Evolutionary conservation across 2,888 invertebrate species (phyloP), one percentile per base, ranked within the genome.

Genomic region (Neelides folsomi): DNA sequence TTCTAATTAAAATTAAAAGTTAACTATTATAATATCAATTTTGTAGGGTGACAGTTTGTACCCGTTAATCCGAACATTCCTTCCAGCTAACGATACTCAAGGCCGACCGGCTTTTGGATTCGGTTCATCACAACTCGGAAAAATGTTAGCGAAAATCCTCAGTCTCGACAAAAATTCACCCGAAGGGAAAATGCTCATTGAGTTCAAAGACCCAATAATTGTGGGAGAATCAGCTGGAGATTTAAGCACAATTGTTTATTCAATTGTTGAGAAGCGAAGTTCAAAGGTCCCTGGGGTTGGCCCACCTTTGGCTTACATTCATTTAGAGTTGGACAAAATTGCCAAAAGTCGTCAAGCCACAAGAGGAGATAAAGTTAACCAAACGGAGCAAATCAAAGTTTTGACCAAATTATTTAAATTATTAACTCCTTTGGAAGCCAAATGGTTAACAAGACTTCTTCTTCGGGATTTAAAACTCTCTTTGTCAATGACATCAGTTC

Each of bases 1-100:
- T n/a, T n/a, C n/a, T n/a, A n/a, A n/a, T n/a, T n/a, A n/a, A n/a
- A n/a, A n/a, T n/a, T n/a, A n/a, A n/a, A n/a, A n/a, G n/a, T n/a
- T 13, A 53, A 49, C 27, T 41, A 41, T 47, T 42, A 27, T 37
- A 41, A 45, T 52, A 15, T 27, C 5, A n/a, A 13, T 42, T 20
- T 47, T 55, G 8, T 47, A 64, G 64, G 58, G 58, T 9, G 64
- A 64, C 51, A 63, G 64, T 53, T 38, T 64, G 2, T 64, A 53
- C 45, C 53, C 51, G 4, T 19, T 64, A 0, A 38, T 58, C 1
- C 51, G 64, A 13, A 51, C 63, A 15, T 36, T 64, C 5, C 37
- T 61, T 2, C 60, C 61, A 1, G 41, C 47, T 6, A 38, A 52
- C 16, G 64, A 64, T 43, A 44, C 58, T 20, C 34, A 41, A 19